A percentile compares a stretch with the other conserved stretches of the same genome.
These are phyloP conservation scores for Gyrodactylus salaris DNA, from an alignment of 1,140 invertebrate genomes.

Conservation along the genomic window DNA sequence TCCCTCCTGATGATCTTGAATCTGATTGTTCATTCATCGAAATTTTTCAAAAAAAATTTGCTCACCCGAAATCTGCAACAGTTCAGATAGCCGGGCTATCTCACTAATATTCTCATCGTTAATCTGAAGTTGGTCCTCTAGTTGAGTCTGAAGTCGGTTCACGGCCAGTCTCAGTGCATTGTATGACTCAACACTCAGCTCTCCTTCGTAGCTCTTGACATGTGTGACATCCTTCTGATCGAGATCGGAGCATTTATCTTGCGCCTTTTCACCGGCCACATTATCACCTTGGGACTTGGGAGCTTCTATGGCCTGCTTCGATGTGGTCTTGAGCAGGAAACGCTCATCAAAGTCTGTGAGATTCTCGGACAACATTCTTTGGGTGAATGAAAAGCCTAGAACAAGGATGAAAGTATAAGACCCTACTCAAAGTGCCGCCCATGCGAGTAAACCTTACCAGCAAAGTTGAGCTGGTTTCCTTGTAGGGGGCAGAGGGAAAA, in stretches of 20 bases:
- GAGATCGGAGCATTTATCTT: not conserved
- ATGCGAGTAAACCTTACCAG: too few species aligned
- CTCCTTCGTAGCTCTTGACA: not conserved
- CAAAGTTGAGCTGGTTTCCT: not conserved
- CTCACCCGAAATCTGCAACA: not conserved
- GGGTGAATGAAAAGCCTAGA: not conserved
- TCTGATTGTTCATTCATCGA: not conserved
- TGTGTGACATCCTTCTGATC: not conserved
- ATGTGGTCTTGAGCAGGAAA: not conserved
- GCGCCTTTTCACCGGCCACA: not conserved
- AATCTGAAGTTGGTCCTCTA: not conserved
- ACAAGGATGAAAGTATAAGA: too few species aligned
- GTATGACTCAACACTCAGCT: not conserved
- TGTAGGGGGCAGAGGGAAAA: not conserved
- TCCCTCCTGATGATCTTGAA: too few species aligned
- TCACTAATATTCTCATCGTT: not conserved
- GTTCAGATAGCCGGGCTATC: not conserved
- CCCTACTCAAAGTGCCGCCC: too few species aligned
- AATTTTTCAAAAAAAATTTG: not conserved
- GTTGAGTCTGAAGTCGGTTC: not conserved
- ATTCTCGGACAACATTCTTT: too few species aligned
- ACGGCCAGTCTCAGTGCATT: not conserved
- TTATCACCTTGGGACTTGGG: not conserved
- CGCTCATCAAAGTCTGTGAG: too few species aligned
- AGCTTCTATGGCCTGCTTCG: not conserved